phyloP scores from a whole-genome alignment of 1,140 invertebrate species.

The Drosophila lini region DNA sequence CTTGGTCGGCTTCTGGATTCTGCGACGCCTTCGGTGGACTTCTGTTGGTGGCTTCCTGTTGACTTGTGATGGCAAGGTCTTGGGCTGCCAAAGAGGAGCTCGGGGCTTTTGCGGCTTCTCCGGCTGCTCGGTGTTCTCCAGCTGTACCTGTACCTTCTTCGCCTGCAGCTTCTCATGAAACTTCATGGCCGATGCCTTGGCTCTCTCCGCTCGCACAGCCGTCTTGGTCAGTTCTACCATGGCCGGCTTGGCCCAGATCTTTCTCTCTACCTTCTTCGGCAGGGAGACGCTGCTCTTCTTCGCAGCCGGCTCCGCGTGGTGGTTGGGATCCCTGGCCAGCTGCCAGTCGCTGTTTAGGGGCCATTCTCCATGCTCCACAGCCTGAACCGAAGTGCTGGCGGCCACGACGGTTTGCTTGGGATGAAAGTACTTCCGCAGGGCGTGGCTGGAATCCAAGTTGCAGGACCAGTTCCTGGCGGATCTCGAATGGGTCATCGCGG shows the following conservation, averaged over 20 bases:
- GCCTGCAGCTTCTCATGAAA: neutral
- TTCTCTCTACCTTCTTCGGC: constrained; percentile 15
- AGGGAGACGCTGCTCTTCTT: neutral
- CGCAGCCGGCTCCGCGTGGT: neutral
- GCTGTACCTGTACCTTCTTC: neutral
- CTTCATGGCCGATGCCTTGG: neutral
- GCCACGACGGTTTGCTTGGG: neutral
- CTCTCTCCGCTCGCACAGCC: constrained; percentile 2
- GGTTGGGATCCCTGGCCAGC: constrained; percentile 32
- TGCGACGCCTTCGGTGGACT: neutral
- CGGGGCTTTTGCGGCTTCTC: neutral
- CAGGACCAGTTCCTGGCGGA: constrained; percentile 1
- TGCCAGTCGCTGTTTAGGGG: constrained; percentile 38
- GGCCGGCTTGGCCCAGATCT: constrained; percentile 7
- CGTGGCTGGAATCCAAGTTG: constrained; percentile 14
- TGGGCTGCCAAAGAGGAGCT: neutral
- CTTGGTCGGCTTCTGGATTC: neutral
- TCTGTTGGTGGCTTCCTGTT: neutral
- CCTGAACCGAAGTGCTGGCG: too few relatives aligned
- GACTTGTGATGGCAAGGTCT: neutral
- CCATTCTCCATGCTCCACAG: neutral
- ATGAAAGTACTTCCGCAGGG: constrained; percentile 2
- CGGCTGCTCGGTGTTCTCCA: neutral
- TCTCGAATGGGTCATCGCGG: neutral
- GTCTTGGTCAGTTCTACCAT: neutral